A percentile compares a stretch with the other conserved stretches of the same genome.
phyloP scores from a whole-genome alignment of 2,113 vertebrate genomes.

The Lepisosteus osseus region DNA sequence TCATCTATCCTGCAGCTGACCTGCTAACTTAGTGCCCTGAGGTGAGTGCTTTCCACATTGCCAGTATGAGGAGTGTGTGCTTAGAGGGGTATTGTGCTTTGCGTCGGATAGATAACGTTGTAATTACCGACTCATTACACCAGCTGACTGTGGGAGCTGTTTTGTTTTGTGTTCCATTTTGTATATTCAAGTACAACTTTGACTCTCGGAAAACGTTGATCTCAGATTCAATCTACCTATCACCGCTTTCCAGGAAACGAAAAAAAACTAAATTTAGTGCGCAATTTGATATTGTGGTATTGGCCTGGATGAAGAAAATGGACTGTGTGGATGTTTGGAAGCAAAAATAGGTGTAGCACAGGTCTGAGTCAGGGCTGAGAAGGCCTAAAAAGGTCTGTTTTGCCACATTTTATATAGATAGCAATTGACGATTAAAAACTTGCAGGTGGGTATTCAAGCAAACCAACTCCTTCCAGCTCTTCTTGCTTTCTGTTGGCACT shows the following conservation, averaged over 20 bases:
- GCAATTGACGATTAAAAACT: neutral
- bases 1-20: slow-evolving; percentile 59
- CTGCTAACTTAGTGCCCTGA: too few species aligned
- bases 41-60: too few species aligned
- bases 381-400: too few species aligned
- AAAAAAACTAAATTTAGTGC: neutral
- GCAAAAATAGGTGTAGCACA: neutral
- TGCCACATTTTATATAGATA: too few species aligned
- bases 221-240: too few species aligned
- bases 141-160: too few species aligned
- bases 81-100: slow-evolving; percentile 13
- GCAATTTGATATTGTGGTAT: neutral
- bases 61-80: too few species aligned
- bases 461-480: neutral
- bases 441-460: neutral
- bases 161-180: neutral
- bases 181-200: neutral
- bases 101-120: slow-evolving; percentile 75
- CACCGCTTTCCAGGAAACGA: neutral
- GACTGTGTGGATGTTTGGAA: neutral
- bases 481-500: neutral
- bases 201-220: neutral
- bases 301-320: neutral
- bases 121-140: too few species aligned
- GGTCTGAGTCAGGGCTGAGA: neutral